Conservation (phyloP, 1,140 invertebrate genomes). For the Acromyrmex charruanus region DNA sequence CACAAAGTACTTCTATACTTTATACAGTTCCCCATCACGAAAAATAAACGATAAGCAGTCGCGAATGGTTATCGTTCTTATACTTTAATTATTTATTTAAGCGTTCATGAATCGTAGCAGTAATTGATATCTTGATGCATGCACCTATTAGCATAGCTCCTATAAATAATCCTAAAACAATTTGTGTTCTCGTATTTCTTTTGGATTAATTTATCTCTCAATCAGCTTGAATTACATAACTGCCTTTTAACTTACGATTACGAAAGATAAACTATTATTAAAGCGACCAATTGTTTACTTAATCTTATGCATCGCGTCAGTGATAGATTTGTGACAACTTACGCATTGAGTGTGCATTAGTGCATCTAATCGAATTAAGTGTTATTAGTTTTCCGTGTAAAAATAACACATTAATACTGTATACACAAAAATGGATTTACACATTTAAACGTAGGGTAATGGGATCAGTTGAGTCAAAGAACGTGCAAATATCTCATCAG, state of each 20-base stretch:
- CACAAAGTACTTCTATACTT: slow-evolving; percentile 25
- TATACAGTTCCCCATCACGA: background rate
- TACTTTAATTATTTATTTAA: slow-evolving; percentile 50
- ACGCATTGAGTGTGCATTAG: no score
- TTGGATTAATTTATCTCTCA: background rate
- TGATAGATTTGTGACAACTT: background rate
- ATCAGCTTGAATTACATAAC: slow-evolving; percentile 4
- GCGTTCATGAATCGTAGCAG: background rate
- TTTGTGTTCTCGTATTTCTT: slow-evolving; percentile 39
- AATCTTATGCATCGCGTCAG: background rate
- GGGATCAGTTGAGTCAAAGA: no score
- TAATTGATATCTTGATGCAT: slow-evolving; percentile 33
- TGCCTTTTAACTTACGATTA: slow-evolving; percentile 8
- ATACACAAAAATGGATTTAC: no score
- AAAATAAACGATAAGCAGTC: slow-evolving; percentile 20
- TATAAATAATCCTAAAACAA: slow-evolving; percentile 28
- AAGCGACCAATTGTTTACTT: background rate
- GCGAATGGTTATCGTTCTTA: background rate
- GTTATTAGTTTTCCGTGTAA: no score
- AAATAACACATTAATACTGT: no score
- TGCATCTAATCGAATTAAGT: no score
- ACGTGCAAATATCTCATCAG: no score
- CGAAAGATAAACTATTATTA: background rate
- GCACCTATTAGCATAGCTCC: slow-evolving; percentile 2
- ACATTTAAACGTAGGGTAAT: no score